These are phyloP conservation scores for Lordiphosa mommai DNA, from an alignment of 1,140 invertebrate genomes.

Conservation along the genomic window DNA sequence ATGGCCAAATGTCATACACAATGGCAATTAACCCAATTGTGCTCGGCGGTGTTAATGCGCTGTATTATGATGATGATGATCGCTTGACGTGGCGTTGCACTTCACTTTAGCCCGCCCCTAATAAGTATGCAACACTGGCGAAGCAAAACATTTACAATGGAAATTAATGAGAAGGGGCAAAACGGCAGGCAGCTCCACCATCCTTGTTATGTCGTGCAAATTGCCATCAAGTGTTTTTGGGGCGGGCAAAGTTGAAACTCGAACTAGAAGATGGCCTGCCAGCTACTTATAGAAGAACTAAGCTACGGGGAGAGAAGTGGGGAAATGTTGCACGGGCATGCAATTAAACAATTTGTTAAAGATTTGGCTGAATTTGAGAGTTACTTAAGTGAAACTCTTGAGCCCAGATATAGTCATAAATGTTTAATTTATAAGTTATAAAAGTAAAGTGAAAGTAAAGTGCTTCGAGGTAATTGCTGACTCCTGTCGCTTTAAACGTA, in stretches of 20 bases:
- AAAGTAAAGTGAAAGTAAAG: too few species aligned
- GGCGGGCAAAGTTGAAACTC: neutral
- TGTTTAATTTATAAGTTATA: too few species aligned
- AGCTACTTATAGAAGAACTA: too few species aligned
- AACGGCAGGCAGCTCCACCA: conserved; percentile 12
- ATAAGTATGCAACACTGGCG: conserved; percentile 40
- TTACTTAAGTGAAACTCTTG: too few species aligned
- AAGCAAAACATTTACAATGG: conserved; percentile 43
- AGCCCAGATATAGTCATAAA: too few species aligned
- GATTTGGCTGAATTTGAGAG: neutral
- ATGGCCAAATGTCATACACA: conserved; percentile 55
- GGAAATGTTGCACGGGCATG: conserved; percentile 1
- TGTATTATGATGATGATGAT: conserved; percentile 34
- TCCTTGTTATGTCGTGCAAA: conserved; percentile 36
- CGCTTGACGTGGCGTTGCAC: conserved; percentile 24
- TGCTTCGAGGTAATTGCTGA: too few species aligned
- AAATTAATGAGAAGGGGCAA: conserved; percentile 55
- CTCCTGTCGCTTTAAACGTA: too few species aligned
- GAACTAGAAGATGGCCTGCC: too few species aligned
- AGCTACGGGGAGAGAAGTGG: too few species aligned
- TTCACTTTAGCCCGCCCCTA: neutral
- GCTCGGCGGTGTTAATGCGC: conserved; percentile 43
- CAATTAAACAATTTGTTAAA: conserved; percentile 1
- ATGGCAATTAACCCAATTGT: conserved; percentile 67
- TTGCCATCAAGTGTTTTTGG: conserved; percentile 32